These are phyloP conservation scores for Holothuria scabra DNA, from an alignment of 53 echinoderm and acorn worm species.

Conservation along the genomic window DNA sequence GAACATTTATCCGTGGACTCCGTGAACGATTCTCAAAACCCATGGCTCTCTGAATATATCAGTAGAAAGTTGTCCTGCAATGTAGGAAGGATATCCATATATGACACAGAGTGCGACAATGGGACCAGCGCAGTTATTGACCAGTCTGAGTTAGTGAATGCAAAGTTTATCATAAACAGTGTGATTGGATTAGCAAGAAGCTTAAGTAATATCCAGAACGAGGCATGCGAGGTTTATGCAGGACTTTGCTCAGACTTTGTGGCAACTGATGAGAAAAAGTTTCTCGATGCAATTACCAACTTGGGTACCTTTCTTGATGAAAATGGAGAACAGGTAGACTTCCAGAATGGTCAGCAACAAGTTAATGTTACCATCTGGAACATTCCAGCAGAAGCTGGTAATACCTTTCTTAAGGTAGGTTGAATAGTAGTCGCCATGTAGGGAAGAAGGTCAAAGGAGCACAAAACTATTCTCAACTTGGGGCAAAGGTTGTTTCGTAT, in stretches of 20 bases:
- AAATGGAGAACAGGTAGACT: neutral
- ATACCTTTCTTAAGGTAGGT: constrained; percentile 12
- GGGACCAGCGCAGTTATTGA: neutral
- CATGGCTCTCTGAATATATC: constrained; percentile 18
- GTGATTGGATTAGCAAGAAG: constrained; percentile 26
- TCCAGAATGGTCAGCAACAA: constrained; percentile 17
- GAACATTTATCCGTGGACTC: neutral
- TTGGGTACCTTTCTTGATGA: neutral
- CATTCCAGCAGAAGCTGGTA: neutral
- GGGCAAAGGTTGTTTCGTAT: too few relatives aligned
- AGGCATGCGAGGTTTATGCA: neutral
- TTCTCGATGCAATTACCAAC: neutral
- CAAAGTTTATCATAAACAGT: neutral
- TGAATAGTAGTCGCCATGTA: neutral
- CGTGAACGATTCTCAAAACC: neutral
- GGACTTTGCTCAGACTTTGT: constrained; percentile 22
- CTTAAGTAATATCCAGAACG: neutral
- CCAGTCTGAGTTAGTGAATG: neutral
- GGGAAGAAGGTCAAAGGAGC: neutral
- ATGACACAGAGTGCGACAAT: neutral
- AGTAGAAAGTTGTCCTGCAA: neutral
- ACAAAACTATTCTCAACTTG: too few relatives aligned
- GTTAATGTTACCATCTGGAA: constrained; percentile 8
- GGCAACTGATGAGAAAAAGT: neutral
- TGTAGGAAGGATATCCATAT: neutral